Evolutionary conservation across 2,113 vertebrate genomes (phyloP).

Genomic region (Neopipo cinnamomea): DNA sequence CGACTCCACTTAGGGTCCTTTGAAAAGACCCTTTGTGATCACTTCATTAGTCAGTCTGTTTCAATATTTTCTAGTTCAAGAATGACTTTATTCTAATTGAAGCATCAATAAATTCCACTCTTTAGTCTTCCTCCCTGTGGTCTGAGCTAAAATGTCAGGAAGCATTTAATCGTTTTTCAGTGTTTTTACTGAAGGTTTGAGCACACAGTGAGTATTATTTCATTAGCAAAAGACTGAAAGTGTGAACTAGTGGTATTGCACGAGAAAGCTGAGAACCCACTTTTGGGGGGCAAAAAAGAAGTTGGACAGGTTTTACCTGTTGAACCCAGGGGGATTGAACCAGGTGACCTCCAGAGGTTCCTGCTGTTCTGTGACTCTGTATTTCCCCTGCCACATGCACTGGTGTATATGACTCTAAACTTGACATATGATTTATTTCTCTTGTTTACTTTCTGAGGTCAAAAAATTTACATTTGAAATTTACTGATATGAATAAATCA

Average conservation of each 20-base stretch:
- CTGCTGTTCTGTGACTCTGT: neutral
- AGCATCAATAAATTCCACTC: constrained; percentile 34
- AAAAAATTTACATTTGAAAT: neutral
- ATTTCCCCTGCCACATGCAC: neutral
- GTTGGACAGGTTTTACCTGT: neutral
- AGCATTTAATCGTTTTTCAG: constrained; percentile 26
- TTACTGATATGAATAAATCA: neutral
- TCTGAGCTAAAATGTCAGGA: constrained; percentile 40
- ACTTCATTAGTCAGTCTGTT: constrained; percentile 53
- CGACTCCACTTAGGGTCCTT: constrained; percentile 11
- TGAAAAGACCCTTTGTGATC: constrained; percentile 58
- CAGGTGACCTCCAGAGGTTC: neutral
- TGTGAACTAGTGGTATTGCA: neutral
- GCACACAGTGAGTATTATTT: neutral
- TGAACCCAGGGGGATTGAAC: neutral
- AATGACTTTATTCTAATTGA: constrained; percentile 37
- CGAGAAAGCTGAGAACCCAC: neutral
- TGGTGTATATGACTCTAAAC: neutral
- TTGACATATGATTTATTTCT: neutral
- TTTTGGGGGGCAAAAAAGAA: accelerated
- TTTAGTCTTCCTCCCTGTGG: constrained; percentile 28
- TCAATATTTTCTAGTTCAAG: constrained; percentile 52
- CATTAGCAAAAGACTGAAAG: neutral
- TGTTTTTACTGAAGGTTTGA: neutral
- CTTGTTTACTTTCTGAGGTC: neutral